Evolutionary conservation across 2,888 invertebrate species (phyloP), one percentile per base, ranked within the genome.

Genomic region (Spodoptera exigua): DNA sequence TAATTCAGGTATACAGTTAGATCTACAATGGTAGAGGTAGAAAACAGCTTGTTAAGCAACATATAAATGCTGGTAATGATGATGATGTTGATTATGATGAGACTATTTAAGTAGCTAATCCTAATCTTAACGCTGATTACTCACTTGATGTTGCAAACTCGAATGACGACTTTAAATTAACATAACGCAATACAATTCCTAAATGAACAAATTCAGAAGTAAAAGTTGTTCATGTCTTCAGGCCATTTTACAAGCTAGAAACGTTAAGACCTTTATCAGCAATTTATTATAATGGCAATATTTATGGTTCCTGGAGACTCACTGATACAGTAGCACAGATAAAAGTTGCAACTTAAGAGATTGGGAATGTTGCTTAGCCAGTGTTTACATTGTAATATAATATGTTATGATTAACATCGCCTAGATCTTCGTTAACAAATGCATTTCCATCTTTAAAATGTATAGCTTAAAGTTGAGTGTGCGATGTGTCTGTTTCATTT

Each of bases 191-290:
- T 34, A 37, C n/a, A 47, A 32, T 47, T 67, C 36, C 35, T 11
- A 14, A 51, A 46, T 21, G n/a, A 18, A 32, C 46, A 10, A 3
- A 61, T 56, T 46, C 21, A 51, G 16, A 43, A 51, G 46, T 43
- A 46, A 61, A 68, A 62, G 69, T 57, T 45, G 44, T 67, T 62
- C 40, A 37, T 62, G 62, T 37, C 63, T 69, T 51, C 44, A 55
- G 61, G 65, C 47, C 45, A 53, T 55, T 41, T 43, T 41, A 11
- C 39, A 39, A 52, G 32, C 12, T 36, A 27, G 41, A 39, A 32
- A 48, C n/a, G 34, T 49, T 44, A 34, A 57, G 62, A 47, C 46
- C 41, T 51, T 41, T 68, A 52, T 52, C 62, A 18, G 37, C 36
- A 36, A 56, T 62, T 56, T 62, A 51, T 61, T 43, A 14, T 36